Evolutionary conservation across 2,888 invertebrate genomes (phyloP), one percentile per base, ranked within the genome.

Genomic region (Unio pictorum): DNA sequence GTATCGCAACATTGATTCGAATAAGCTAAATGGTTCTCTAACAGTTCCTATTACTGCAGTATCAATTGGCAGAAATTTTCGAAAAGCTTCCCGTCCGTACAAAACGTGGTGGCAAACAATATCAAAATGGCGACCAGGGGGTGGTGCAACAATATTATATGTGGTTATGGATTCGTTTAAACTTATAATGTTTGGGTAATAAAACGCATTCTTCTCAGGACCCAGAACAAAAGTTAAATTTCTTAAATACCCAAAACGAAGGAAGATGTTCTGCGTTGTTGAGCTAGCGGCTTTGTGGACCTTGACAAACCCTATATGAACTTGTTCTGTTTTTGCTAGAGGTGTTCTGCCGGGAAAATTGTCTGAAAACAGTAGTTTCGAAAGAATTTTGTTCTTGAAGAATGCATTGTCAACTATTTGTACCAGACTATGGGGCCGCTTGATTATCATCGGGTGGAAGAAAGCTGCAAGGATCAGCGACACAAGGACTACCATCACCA

Each of bases 241-340:
- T 45, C 71, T 55, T 17, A 64, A 66, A 74, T 73, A 78, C 5
- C 78, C 78, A 61, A 69, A 78, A n/a, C 78, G 68, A 18, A 75
- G 72, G 59, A 78, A 74, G 23, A 78, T 75, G 0, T 73, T 69
- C 45, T 75, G 75, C 2, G 71, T 69, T 6, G 78, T 78, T 3
- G 78, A 74, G 55, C 78, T 78, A 4, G 78, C 75, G 11, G 78
- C 78, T 66, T 78, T 78, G 69, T 78, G 78, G 0, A 78, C 78
- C 30, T 78, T 78, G 17, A 78, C 60, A 61, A 78, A 78, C 3
- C 75, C 78, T 18, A 78, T 55, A 55, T 74, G 74, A 45, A 45
- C 45, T 45, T 15, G 45, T 45, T 45, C 45, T 45, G 45, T 45
- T 45, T 45, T 15, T 45, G 15, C 11, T 45, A 3, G 45, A 45